Evolutionary conservation across 2,113 vertebrate species (phyloP).

Genomic region (Elachura formosa): DNA sequence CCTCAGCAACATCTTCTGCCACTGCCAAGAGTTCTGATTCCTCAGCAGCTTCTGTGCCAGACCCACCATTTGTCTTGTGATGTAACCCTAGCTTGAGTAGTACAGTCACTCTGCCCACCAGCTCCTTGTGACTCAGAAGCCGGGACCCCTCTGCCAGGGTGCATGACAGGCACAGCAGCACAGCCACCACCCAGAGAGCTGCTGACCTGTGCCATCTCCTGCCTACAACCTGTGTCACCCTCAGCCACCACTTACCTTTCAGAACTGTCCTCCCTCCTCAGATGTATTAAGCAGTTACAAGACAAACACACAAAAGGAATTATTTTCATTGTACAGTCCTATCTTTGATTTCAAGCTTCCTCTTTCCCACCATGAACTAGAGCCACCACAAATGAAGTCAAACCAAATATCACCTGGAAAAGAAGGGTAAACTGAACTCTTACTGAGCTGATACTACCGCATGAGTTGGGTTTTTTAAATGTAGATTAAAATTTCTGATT

Average conservation of each 20-base stretch:
- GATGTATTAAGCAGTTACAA: neutral
- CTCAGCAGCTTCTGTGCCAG: neutral
- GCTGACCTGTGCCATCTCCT: neutral
- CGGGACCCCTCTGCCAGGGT: neutral
- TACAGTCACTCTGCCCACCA: neutral
- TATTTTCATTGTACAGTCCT: neutral
- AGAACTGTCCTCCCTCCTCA: neutral
- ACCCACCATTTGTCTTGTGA: neutral
- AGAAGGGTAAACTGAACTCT: neutral
- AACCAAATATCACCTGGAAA: neutral
- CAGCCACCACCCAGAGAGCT: neutral
- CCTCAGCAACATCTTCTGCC: neutral
- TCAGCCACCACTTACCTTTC: neutral
- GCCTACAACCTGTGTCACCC: neutral
- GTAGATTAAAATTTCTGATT: neutral
- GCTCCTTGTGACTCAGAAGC: neutral
- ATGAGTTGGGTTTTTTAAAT: accelerated
- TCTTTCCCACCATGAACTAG: neutral
- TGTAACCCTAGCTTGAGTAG: neutral
- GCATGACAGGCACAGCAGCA: neutral
- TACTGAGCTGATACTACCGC: neutral
- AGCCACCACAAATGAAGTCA: neutral
- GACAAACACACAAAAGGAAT: neutral
- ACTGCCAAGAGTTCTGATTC: neutral
- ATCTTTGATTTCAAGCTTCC: neutral